Percentiles rank a stretch among this genome's conserved stretches.
Conservation (phyloP, 2,888 invertebrate genomes). For the Palloptera scutellata region DNA sequence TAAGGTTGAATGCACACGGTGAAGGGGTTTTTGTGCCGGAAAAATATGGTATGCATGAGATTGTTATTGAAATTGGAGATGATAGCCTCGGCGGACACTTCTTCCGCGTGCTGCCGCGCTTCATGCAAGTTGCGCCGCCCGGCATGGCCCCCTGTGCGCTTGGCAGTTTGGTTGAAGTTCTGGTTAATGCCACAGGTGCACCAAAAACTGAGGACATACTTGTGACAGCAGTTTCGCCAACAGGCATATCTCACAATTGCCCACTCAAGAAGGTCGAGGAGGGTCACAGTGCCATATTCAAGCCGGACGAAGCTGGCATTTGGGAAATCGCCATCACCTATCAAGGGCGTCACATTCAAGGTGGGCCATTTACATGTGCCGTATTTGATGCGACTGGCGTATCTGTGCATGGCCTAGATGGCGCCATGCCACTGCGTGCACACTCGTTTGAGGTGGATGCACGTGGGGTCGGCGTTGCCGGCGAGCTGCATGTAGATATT, state of each 20-base stretch:
- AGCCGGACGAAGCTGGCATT: conserved; percentile 95
- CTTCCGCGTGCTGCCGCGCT: conserved; percentile 86
- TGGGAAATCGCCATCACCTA: conserved; percentile 97
- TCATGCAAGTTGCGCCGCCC: conserved; percentile 86
- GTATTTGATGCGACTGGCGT: conserved; percentile 95
- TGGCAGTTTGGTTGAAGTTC: conserved; percentile 93
- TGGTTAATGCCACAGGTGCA: conserved; percentile 86
- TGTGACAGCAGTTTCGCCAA: conserved; percentile 92
- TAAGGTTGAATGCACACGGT: conserved; percentile 75
- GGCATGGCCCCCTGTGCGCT: conserved; percentile 96
- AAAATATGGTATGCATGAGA: conserved; percentile 92
- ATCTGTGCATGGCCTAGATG: conserved; percentile 80
- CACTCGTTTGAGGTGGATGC: conserved; percentile 86
- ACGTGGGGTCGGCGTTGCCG: conserved; percentile 81
- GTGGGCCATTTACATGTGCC: conserved; percentile 95
- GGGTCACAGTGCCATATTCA: conserved; percentile 94
- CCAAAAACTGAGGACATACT: conserved; percentile 83
- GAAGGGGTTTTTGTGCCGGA: conserved; percentile 86
- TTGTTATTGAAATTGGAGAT: conserved; percentile 72
- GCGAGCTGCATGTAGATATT: conserved; percentile 88
- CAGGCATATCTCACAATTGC: conserved; percentile 81
- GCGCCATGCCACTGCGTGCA: conserved; percentile 83
- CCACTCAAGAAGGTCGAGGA: conserved; percentile 87
- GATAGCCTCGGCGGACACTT: conserved; percentile 72
- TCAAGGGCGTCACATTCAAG: conserved; percentile 93